A percentile compares a stretch with the other conserved stretches of the same genome.
These are phyloP conservation scores for Denticeps clupeoides DNA, from an alignment of 2,797 vertebrate species.

Conservation along the genomic window DNA sequence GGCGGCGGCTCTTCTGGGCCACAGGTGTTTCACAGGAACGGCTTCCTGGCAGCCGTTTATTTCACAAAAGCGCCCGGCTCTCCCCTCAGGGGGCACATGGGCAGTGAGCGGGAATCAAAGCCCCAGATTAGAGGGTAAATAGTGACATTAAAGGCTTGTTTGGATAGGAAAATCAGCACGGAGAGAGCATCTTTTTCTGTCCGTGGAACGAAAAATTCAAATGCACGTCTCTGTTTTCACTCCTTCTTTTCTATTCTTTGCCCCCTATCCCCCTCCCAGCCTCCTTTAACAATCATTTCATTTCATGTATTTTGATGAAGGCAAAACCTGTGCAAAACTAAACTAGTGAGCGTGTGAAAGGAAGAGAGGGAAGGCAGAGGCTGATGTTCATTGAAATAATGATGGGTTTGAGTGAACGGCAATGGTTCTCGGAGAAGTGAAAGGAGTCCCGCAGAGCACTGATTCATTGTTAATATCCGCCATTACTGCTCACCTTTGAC, in stretches of 20 bases:
- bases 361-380: conserved; percentile 10
- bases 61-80: neutral
- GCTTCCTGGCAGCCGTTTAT: neutral
- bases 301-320: no score
- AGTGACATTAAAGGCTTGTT: conserved; percentile 11
- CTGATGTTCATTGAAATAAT: conserved; percentile 32
- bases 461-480: conserved; percentile 15
- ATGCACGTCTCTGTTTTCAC: no score
- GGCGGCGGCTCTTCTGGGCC: neutral
- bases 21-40: neutral
- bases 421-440: conserved; percentile 22
- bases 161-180: conserved; percentile 3
- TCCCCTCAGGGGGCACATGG: conserved; percentile 1
- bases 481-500: conserved; percentile 68
- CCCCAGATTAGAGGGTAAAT: conserved; percentile 11
- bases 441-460: no score
- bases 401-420: conserved; percentile 23
- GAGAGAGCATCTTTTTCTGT: no score
- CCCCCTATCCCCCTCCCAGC: no score
- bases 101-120: conserved; percentile 4
- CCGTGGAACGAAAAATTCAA: no score
- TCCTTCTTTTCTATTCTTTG: no score
- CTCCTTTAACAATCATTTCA: no score
- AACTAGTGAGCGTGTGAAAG: conserved; percentile 3
- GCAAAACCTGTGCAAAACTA: no score